Evolutionary conservation across 2,797 vertebrate species (phyloP).

Genomic region (Acipenser oxyrinchus): DNA sequence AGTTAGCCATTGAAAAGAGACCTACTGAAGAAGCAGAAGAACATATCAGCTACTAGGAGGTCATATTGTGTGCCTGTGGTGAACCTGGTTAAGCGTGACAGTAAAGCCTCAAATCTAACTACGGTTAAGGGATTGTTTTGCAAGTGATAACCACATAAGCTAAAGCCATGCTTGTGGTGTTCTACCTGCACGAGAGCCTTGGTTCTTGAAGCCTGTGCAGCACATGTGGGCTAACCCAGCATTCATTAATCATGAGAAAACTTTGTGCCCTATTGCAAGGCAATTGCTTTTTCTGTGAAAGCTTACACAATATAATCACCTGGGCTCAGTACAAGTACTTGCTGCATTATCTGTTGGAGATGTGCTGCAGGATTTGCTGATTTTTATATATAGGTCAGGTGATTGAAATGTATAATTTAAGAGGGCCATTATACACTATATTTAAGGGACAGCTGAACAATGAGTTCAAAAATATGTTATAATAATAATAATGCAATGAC

Average conservation of each 20-base stretch:
- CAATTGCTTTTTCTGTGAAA: background rate
- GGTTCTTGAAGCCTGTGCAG: background rate
- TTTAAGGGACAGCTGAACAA: no score
- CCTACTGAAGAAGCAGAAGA: no score
- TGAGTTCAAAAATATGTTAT: no score
- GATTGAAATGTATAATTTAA: no score
- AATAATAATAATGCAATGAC: no score
- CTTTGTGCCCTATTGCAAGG: background rate
- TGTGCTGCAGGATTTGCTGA: background rate
- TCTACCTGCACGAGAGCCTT: slow-evolving; percentile 1
- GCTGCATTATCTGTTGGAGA: background rate
- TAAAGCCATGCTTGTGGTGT: slow-evolving; percentile 2
- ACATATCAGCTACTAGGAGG: background rate
- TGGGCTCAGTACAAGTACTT: background rate
- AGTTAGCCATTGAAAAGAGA: no score
- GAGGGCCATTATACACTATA: no score
- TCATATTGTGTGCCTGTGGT: slow-evolving; percentile 2
- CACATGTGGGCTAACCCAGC: slow-evolving; percentile 6
- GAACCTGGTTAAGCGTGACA: slow-evolving; percentile 4
- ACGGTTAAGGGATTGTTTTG: slow-evolving; percentile 3
- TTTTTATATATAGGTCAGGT: background rate
- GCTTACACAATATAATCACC: background rate
- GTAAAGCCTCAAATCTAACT: background rate
- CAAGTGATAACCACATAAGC: slow-evolving; percentile 9
- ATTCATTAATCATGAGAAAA: slow-evolving; percentile 7